A percentile compares a stretch with the other conserved stretches of the same genome.
phyloP scores from a whole-genome alignment of 2,888 invertebrate genomes.

The Pollenia griseotomentosa region DNA sequence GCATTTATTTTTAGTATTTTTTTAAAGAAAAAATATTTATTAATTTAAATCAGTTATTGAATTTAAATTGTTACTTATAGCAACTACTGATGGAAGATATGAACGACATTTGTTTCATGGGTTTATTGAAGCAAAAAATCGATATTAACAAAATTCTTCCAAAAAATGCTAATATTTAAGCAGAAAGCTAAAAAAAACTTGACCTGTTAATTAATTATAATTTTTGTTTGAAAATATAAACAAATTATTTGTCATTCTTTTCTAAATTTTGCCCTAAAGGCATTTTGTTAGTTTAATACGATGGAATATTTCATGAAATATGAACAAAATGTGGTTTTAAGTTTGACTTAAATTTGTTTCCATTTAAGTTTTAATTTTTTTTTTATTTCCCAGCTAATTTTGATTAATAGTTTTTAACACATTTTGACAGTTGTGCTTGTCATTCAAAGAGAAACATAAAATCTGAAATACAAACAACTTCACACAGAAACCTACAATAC shows the following conservation, averaged over 20 bases:
- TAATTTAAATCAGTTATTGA: no score
- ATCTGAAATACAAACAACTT: not conserved
- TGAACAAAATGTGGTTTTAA: slow-evolving; percentile 18
- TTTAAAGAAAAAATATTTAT: no score
- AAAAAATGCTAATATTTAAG: no score
- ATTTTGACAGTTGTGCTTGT: slow-evolving; percentile 75
- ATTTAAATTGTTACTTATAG: no score
- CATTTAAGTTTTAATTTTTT: slow-evolving; percentile 6
- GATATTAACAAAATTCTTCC: no score
- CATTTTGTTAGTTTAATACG: slow-evolving; percentile 9
- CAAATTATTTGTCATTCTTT: slow-evolving; percentile 56
- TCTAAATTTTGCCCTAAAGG: slow-evolving; percentile 26
- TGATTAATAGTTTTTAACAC: slow-evolving; percentile 76
- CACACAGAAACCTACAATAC: not conserved
- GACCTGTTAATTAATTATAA: no score
- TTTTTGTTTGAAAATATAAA: not conserved
- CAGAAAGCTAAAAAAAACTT: no score
- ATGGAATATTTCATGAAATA: slow-evolving; percentile 19
- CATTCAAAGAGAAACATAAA: slow-evolving; percentile 53
- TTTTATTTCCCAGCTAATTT: slow-evolving; percentile 69
- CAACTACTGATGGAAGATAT: no score
- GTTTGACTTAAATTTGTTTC: slow-evolving; percentile 13
- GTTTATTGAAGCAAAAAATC: no score
- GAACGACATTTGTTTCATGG: no score
- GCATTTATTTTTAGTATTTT: no score